Base-by-base conservation (phyloP, 1,140 invertebrate genomes). In the Temnothorax longispinosus region DNA sequence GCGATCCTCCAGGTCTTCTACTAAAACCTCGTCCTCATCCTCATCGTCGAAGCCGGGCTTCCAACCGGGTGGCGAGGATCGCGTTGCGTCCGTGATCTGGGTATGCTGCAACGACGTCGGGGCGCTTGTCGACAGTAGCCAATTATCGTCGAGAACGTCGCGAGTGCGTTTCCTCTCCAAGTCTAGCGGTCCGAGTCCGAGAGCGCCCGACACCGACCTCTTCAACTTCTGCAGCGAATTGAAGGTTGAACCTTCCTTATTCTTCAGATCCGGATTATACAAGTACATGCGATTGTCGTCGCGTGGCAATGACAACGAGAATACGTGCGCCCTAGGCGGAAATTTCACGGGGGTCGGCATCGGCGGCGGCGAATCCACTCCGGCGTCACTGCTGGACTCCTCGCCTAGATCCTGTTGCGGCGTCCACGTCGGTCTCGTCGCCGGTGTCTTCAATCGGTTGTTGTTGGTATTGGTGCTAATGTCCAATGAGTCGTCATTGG, bases 341-440 rank as follows among this genome's bases (percentile, higher is more conserved):
- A 97, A 97, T 87, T 97, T 97, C 32, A 96, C 95, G 0, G 95
- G 95, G 0, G 94, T 92, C 5, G 90, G 56, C 64, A 92, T 90
- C 27, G 93, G 91, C 0, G 93, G 90, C 15, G 91, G 87, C 7
- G 93, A 94, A 65, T 96, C 95, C 3, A 96, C 95, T 1, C 96
- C 96, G 47, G 96, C 97, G 88, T 97, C 97, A 27, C 97, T 97
- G 87, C 97, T 97, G 56, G 96, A 96, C 88, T 96, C 96, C 52
- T 96, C 96, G 0, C 93, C 95, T 11, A 98, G 95, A 93, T 98
- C 98, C 92, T 98, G 97, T 85, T 98, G 97, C 0, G 98, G 98
- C 2, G 97, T 98, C 98, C 98, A 98, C 0, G 97, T 94, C 6
- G 94, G 91, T 64, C 93, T 91, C 3, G 84, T 88, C 10, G 88